phyloP scores from a whole-genome alignment of 2,797 vertebrate species.

The Thalassophryne amazonica region DNA sequence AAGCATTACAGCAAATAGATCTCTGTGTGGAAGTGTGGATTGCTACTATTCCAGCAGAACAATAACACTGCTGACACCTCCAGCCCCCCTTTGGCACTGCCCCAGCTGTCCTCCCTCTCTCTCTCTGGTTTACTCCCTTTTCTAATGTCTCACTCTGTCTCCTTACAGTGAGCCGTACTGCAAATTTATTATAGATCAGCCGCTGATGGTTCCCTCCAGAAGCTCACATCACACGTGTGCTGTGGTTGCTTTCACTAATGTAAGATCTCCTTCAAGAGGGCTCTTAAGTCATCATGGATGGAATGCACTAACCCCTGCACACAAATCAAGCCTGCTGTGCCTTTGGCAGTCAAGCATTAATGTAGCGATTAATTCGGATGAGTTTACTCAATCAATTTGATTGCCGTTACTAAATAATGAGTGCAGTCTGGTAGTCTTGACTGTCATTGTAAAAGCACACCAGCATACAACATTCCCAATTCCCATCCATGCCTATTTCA shows the following conservation, averaged over 20 bases:
- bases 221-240: not conserved
- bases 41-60: constrained; percentile 27
- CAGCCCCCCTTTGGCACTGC: constrained; percentile 21
- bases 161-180: constrained; percentile 13
- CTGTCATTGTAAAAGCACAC: constrained; percentile 22
- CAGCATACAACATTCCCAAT: constrained; percentile 9
- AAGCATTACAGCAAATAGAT: constrained; percentile 33
- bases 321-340: not conserved
- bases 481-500: too few relatives aligned
- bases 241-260: not conserved
- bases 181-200: constrained; percentile 17
- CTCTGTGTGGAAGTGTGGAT: constrained; percentile 8
- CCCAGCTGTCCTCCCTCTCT: not conserved
- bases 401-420: constrained; percentile 47
- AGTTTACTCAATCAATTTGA: constrained; percentile 26
- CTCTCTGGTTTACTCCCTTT: not conserved
- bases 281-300: not conserved
- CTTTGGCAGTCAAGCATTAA: constrained; percentile 3
- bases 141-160: constrained; percentile 15
- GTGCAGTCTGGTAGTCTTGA: constrained; percentile 8
- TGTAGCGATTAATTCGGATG: constrained; percentile 28
- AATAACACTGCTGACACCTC: constrained; percentile 36
- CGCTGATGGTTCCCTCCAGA: not conserved
- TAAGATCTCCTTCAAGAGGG: not conserved
- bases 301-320: not conserved